Base-by-base conservation (phyloP, 2,797 vertebrate species). In the Malurus leucopterus region DNA sequence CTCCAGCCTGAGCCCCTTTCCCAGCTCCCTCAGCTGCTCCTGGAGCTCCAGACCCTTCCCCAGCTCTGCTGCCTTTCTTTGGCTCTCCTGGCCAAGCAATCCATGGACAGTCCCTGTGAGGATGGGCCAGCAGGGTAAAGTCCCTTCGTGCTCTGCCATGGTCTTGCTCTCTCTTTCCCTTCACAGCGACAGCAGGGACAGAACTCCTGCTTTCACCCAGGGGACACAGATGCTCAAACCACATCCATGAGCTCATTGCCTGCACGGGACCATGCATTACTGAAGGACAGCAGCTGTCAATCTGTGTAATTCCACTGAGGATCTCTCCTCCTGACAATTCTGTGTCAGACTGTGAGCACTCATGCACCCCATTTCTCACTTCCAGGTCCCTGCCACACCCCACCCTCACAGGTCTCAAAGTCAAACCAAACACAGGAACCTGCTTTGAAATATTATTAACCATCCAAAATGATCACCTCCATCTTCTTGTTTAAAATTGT, bases 391-490 rank as follows among this genome's bases (percentile, higher is more conserved):
- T 64, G 15, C 40, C 41, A 11, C 15, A 24, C n/a, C 29, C 49
- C 64, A 32, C 61, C 34, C 77, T 59, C 50, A 3, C 16, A 21
- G 21, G 32, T 57, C 41, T 68, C 65, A 68, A 68, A 40, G 22
- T 8, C 19, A 40, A 68, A 46, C 10, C 32, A 50, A 58, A 58
- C 0, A 0, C 0, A 0, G 38, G 5, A 86, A 44, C 1, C 3
- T 32, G 13, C 4, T 59, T 27, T 64, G 24, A 87, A 79, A 69
- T 49, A 23, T 20, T 41, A 15, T 40, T 44, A 14, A 2, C 2
- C 7, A 30, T 59, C 44, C 50, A 40, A 61, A 9, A 19, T 29
- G 9, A 13, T 23, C 19, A 6, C 3, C 9, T 68, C 38, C 47
- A 62, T 47, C 32, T 53, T 65, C 43, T 72, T 72, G 27, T 21